These are phyloP conservation scores for Amorpha juglandis DNA, from an alignment of 2,888 invertebrate species.

Conservation along the genomic window DNA sequence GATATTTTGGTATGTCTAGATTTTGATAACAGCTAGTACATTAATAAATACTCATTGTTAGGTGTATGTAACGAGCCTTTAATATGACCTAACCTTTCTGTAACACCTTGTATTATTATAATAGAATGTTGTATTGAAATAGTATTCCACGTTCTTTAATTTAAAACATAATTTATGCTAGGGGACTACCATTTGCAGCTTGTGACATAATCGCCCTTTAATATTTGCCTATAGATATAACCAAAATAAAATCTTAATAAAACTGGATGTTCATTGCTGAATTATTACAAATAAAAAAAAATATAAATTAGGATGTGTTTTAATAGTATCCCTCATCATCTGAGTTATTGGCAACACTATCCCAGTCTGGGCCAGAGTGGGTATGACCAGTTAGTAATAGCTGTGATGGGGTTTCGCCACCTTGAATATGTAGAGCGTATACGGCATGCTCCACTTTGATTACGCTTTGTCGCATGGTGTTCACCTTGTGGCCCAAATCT, in stretches of 20 bases:
- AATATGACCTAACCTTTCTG: too few species aligned
- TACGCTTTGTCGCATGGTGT: constrained; percentile 89
- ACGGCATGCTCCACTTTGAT: constrained; percentile 93
- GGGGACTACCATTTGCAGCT: not conserved
- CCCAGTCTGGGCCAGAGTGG: constrained; percentile 50
- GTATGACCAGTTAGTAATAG: constrained; percentile 47
- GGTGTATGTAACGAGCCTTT: too few species aligned
- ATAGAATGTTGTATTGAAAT: not conserved
- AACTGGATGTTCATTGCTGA: not conserved
- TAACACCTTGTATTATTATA: too few species aligned
- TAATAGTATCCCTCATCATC: constrained; percentile 72
- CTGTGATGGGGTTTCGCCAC: constrained; percentile 90
- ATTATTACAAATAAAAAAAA: not conserved
- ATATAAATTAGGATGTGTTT: not conserved
- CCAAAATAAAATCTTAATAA: not conserved
- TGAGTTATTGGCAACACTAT: constrained; percentile 40
- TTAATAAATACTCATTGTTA: too few species aligned
- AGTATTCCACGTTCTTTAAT: not conserved
- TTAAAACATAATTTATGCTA: not conserved
- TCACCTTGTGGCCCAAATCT: constrained; percentile 89
- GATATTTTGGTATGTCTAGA: too few species aligned
- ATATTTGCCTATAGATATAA: too few species aligned
- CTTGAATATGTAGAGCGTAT: constrained; percentile 91
- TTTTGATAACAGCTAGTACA: too few species aligned
- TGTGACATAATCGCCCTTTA: not conserved